Conservation (phyloP, 2,113 vertebrate species). For the Phoxinus phoxinus region DNA sequence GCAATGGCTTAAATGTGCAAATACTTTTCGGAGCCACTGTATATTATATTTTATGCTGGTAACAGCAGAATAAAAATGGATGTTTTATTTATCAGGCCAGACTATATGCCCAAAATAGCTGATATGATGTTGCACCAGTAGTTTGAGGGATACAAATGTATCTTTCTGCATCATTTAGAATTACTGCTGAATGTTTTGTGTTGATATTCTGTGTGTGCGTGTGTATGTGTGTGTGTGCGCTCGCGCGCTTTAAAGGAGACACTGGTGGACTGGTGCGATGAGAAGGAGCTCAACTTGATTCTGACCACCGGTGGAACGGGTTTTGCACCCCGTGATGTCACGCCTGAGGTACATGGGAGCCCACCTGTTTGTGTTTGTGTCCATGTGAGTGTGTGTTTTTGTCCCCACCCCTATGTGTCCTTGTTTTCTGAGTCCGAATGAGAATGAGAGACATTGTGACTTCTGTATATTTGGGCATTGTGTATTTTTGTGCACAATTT, state of each 20-base stretch:
- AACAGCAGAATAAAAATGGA: constrained; percentile 13
- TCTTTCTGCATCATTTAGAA: not conserved
- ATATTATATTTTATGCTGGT: not conserved
- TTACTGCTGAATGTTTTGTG: not conserved
- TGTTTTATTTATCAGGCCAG: constrained; percentile 23
- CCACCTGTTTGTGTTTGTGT: constrained; percentile 56
- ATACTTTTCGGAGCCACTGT: not conserved
- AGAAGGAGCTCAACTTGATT: constrained; percentile 97
- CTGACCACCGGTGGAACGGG: constrained; percentile 98
- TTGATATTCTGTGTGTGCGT: not conserved
- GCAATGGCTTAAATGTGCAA: not conserved
- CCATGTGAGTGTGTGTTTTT: constrained; percentile 55
- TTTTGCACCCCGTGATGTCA: constrained; percentile 97
- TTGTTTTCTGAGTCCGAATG: constrained; percentile 14
- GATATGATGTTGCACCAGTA: constrained; percentile 5
- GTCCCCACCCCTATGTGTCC: not conserved
- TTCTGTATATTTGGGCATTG: not conserved
- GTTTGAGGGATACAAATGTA: not conserved
- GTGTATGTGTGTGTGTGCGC: not conserved
- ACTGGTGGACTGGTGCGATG: constrained; percentile 97
- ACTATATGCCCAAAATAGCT: not conserved
- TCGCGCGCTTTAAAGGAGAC: constrained; percentile 83
- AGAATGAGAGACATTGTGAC: not conserved
- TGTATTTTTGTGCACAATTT: not conserved
- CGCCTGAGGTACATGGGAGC: constrained; percentile 89